Evolutionary conservation across 2,797 vertebrate genomes (phyloP).

Genomic region (Bucorvus abyssinicus): DNA sequence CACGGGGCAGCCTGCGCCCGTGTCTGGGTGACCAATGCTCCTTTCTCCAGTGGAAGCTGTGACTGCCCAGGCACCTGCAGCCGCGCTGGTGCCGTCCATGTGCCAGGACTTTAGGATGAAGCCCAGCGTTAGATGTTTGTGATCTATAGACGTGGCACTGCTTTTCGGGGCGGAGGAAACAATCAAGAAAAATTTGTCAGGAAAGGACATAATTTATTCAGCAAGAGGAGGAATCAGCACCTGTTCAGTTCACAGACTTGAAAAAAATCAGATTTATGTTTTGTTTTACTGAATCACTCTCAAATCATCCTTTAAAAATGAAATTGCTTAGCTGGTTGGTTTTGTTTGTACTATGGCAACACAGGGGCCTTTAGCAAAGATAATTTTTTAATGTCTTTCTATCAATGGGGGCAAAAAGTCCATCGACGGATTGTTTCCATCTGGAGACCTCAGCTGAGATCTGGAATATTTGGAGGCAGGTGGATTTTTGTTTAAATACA

Average conservation of each 20-base stretch:
- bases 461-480: not conserved
- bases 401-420: not conserved
- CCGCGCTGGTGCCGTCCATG: rapidly evolving
- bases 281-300: not conserved
- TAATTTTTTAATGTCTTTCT: not conserved
- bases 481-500: not conserved
- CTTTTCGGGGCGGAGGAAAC: not conserved
- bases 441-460: not conserved
- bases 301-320: not conserved
- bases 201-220: not conserved
- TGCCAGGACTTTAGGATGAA: rapidly evolving
- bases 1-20: rapidly evolving
- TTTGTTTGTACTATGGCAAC: not conserved
- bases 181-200: not conserved
- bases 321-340: rapidly evolving
- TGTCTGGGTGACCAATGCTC: rapidly evolving
- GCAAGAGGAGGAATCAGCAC: not conserved
- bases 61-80: rapidly evolving
- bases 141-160: not conserved
- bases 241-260: not conserved
- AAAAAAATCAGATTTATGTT: not conserved
- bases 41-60: not conserved
- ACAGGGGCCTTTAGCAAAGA: rapidly evolving
- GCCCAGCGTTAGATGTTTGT: not conserved
- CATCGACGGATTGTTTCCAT: not conserved